phyloP scores from a whole-genome alignment of 2,797 vertebrate genomes.

The Mus caroli region DNA sequence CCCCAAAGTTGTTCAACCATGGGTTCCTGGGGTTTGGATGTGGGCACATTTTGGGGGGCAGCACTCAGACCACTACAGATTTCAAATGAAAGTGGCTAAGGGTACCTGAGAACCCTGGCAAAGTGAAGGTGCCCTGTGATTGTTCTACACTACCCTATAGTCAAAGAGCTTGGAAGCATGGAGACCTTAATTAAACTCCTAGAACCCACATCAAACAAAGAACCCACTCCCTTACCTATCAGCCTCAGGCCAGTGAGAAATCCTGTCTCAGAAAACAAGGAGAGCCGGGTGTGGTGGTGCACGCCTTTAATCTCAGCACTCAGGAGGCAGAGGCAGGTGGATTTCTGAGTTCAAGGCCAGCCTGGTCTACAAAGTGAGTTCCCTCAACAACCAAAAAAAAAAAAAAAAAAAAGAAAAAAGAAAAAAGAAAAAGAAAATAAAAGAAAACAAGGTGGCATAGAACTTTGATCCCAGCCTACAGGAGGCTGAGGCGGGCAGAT shows the following conservation, averaged over 20 bases:
- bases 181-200: not conserved
- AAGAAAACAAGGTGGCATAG: too few species aligned
- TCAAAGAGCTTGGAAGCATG: not conserved
- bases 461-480: not conserved
- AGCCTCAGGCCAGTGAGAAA: not conserved
- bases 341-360: too few species aligned
- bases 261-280: not conserved
- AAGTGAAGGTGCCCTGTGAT: not conserved
- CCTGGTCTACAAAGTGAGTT: too few species aligned
- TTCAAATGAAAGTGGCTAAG: not conserved
- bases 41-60: not conserved
- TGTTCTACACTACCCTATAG: not conserved
- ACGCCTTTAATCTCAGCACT: too few species aligned
- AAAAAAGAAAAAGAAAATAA: too few species aligned
- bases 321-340: too few species aligned
- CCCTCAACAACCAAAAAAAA: too few species aligned
- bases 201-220: not conserved
- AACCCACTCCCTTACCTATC: not conserved
- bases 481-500: not conserved
- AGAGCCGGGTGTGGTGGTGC: not conserved
- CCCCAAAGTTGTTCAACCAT: not conserved
- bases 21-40: not conserved
- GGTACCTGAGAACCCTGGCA: not conserved
- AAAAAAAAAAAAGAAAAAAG: too few species aligned
- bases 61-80: not conserved